Base-by-base conservation (phyloP, 2,888 invertebrate species). In the Brenthis hecate region DNA sequence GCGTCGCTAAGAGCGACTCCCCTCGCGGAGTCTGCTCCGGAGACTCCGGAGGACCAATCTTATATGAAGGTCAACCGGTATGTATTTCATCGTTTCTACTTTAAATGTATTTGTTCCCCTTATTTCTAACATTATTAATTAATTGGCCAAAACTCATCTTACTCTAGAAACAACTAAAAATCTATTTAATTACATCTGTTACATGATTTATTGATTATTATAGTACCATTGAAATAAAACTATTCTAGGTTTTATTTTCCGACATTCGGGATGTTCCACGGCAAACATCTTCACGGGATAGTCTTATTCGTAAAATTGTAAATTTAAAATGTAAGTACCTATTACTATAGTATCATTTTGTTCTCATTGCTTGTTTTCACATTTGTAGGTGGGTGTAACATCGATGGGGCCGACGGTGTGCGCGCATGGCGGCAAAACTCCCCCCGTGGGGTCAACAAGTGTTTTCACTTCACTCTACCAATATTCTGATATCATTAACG, bases 11-110 rank as follows among this genome's bases (percentile, higher is more conserved):
- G 47, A 57, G 48, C 6, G 71, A 57, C 6, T 28, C 61, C 57
- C 68, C 76, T 36, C 77, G 83, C 65, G 89, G 87, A 71, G 90
- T 90, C 68, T 91, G 91, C 83, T 77, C 87, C 47, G 91, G 91
- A 0, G 91, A 91, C 83, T 90, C 89, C 36, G 91, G 91, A 65
- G 91, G 90, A 64, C 89, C 91, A 32, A 85, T 86, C 69, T 47
- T 88, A 66, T 82, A 80, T 74, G 73, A 74, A 57, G 85, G 85
- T 28, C 47, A 53, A 13, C 50, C 28, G 58, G 36, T 56, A 72
- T n/a, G 70, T 69, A 8, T 13, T 13, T 14, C n/a, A 43, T 43
- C 36, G 36, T 43, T 43, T 43, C 8, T 43, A 43, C 36, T 43
- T 43, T 11, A 11, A 11, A 36, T 32, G 6, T 36, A 28, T 28